phyloP scores from a whole-genome alignment of 1,140 invertebrate species.

The Calliopsis andreniformis region DNA sequence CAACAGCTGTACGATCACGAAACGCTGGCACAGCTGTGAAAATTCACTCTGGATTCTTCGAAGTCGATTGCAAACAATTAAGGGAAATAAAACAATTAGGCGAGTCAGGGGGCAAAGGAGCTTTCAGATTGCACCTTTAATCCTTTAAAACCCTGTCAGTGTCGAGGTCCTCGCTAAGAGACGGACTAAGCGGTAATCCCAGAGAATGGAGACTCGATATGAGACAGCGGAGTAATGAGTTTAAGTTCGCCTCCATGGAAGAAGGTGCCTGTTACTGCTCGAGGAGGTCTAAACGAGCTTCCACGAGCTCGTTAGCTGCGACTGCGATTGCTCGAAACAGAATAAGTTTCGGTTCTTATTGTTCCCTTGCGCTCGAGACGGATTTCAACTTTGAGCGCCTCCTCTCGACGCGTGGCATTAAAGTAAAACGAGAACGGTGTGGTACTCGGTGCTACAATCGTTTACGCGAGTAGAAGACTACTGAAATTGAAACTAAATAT shows the following conservation, averaged over 20 bases:
- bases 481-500: no score
- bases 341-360: not conserved
- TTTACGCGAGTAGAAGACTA: no score
- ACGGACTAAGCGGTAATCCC: slow-evolving; percentile 3
- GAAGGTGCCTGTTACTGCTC: slow-evolving; percentile 1
- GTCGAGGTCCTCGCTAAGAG: not conserved
- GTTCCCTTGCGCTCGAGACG: not conserved
- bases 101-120: not conserved
- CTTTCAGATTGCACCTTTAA: not conserved
- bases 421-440: no score
- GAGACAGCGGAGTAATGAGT: slow-evolving; percentile 39
- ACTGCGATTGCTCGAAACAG: not conserved
- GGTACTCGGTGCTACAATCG: no score
- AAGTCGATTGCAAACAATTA: no score
- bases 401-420: no score
- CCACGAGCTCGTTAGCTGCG: slow-evolving; percentile 27
- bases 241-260: slow-evolving; percentile 16
- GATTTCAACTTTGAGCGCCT: not conserved
- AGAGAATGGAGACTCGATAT: slow-evolving; percentile 40
- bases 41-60: no score
- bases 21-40: no score
- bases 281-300: slow-evolving; percentile 23
- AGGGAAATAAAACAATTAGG: slow-evolving; percentile 7
- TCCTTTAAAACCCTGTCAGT: not conserved
- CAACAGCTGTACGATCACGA: no score